Evolutionary conservation across 2,113 vertebrate species (phyloP).

Genomic region (Pollimyrus isidori): DNA sequence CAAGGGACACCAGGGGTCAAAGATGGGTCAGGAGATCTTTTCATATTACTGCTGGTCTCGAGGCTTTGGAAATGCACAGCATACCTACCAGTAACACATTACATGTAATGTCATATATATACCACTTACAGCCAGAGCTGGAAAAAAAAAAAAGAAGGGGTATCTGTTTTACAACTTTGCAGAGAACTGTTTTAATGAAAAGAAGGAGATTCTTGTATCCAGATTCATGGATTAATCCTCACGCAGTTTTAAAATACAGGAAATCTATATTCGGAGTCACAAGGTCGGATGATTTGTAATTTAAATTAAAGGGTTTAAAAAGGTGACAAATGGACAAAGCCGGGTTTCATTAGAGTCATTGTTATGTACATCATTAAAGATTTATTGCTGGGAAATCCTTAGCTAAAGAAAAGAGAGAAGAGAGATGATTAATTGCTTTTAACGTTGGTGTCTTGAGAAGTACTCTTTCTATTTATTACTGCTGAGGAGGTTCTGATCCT

Average conservation of each 20-base stretch:
- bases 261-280: constrained; percentile 71
- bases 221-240: constrained; percentile 71
- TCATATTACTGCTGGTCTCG: constrained; percentile 9
- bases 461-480: constrained; percentile 98
- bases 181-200: constrained; percentile 56
- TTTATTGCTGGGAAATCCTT: constrained; percentile 90
- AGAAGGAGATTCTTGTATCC: constrained; percentile 55
- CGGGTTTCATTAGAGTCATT: constrained; percentile 84
- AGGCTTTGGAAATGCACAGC: constrained; percentile 6
- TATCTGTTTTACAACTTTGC: constrained; percentile 28
- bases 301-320: constrained; percentile 76
- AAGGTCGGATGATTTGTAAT: constrained; percentile 75
- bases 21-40: constrained; percentile 3
- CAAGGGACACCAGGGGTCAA: neutral
- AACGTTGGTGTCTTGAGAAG: constrained; percentile 89
- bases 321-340: constrained; percentile 80
- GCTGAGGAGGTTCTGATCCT: constrained; percentile 75
- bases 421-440: constrained; percentile 96
- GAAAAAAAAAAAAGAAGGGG: constrained; percentile 28
- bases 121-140: neutral
- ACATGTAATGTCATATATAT: neutral
- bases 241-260: constrained; percentile 61
- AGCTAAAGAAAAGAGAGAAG: constrained; percentile 67
- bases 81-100: neutral
- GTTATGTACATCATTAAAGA: constrained; percentile 97